These are phyloP conservation scores for Salvelinus sp. DNA, from an alignment of 2,113 vertebrate genomes.

Conservation along the genomic window DNA sequence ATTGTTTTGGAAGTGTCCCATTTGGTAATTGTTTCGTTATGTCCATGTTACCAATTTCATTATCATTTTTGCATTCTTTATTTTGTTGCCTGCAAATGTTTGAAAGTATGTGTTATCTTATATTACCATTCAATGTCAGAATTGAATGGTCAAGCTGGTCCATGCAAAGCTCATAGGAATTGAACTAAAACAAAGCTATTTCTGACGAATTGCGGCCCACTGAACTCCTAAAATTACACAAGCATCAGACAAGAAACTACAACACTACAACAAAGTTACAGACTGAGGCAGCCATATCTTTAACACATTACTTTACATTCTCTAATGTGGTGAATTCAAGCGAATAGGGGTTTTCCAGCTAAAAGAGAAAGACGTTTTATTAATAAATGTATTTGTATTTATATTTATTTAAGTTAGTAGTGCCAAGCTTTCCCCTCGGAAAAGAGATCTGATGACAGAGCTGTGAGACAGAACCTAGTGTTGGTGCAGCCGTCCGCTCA, in stretches of 20 bases:
- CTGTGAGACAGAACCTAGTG: slow-evolving; percentile 38
- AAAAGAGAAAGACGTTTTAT: slow-evolving; percentile 60
- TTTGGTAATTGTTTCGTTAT: too few relatives aligned
- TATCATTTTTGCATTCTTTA: too few relatives aligned
- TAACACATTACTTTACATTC: background rate
- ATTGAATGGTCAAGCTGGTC: too few relatives aligned
- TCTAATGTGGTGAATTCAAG: slow-evolving; percentile 59
- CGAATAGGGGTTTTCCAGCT: slow-evolving; percentile 20
- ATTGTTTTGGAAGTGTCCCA: too few relatives aligned
- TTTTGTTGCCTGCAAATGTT: too few relatives aligned
- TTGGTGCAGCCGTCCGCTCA: slow-evolving; percentile 50
- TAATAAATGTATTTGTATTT: slow-evolving; percentile 53
- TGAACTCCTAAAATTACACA: background rate
- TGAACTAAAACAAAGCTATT: background rate
- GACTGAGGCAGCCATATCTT: background rate
- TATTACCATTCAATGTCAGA: too few relatives aligned
- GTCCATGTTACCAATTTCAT: too few relatives aligned
- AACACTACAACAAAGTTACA: background rate
- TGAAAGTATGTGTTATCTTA: too few relatives aligned
- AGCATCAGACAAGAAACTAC: background rate
- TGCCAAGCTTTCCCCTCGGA: slow-evolving; percentile 33
- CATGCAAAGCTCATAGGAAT: too few relatives aligned
- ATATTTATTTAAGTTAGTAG: slow-evolving; percentile 39
- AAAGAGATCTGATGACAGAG: slow-evolving; percentile 52
- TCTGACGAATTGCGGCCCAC: background rate